Conservation (phyloP, 2,888 invertebrate genomes). For the Pristionchus mayeri region DNA sequence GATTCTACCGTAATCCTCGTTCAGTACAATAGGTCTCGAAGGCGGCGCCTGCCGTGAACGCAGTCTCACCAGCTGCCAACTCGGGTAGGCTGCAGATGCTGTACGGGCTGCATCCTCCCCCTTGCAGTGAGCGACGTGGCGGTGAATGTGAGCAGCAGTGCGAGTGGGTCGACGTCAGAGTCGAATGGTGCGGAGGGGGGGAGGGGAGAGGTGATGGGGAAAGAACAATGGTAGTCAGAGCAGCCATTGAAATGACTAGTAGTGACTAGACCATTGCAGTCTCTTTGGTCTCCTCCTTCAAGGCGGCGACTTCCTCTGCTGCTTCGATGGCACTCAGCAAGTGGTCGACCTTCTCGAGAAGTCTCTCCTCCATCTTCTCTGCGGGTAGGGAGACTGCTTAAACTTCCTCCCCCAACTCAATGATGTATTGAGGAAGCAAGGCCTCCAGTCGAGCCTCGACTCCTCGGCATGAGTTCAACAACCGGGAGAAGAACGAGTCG, state of each 20-base stretch:
- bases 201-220: no score
- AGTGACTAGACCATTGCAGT: no score
- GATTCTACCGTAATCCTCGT: no score
- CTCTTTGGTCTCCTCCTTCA: not conserved
- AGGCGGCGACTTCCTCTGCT: not conserved
- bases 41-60: not conserved
- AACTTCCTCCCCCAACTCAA: no score
- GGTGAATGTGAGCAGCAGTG: not conserved
- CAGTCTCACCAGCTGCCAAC: not conserved
- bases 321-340: not conserved
- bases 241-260: no score
- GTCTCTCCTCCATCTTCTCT: not conserved
- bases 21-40: not conserved
- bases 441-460: not conserved
- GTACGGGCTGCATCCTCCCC: not conserved
- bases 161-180: not conserved
- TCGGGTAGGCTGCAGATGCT: not conserved
- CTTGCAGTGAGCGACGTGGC: not conserved
- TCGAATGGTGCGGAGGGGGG: not conserved
- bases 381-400: not conserved
- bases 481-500: not conserved
- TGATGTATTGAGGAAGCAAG: not conserved
- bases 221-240: not conserved
- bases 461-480: not conserved
- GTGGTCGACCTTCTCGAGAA: not conserved